These are phyloP conservation scores for Montipora efflorescens DNA, from an alignment of 64 coral and sea anemone species.

Conservation along the genomic window DNA sequence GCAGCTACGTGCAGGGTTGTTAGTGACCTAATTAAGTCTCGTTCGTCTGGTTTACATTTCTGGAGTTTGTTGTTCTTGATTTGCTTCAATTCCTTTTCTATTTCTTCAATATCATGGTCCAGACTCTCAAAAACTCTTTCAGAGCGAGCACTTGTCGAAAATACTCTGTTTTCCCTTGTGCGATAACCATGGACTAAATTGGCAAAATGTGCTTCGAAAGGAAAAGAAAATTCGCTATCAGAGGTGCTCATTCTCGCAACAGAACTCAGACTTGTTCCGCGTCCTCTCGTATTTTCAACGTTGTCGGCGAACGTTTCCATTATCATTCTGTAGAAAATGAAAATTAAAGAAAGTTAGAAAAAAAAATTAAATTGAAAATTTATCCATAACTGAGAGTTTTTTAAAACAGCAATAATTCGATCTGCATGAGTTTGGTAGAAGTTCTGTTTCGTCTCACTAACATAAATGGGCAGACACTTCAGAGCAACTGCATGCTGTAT, in stretches of 20 bases:
- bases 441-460: no score
- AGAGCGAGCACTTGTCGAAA: neutral
- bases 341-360: neutral
- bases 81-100: slow-evolving; percentile 21
- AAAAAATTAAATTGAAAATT: no score
- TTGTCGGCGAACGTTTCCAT: slow-evolving; percentile 4
- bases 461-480: no score
- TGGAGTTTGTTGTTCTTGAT: slow-evolving; percentile 24
- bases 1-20: slow-evolving; percentile 77
- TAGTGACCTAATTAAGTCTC: slow-evolving; percentile 9
- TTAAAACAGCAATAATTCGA: no score
- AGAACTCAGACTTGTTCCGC: slow-evolving; percentile 10
- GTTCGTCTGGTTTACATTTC: slow-evolving; percentile 14
- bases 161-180: slow-evolving; percentile 7
- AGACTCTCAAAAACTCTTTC: neutral
- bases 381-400: no score
- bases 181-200: slow-evolving; percentile 9
- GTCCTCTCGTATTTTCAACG: neutral
- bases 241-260: neutral
- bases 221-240: slow-evolving; percentile 29
- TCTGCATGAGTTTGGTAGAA: no score
- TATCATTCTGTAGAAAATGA: neutral
- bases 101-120: neutral
- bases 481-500: no score
- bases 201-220: slow-evolving; percentile 16